Conservation (phyloP, 2,113 vertebrate genomes). For the Anser cygnoides region DNA sequence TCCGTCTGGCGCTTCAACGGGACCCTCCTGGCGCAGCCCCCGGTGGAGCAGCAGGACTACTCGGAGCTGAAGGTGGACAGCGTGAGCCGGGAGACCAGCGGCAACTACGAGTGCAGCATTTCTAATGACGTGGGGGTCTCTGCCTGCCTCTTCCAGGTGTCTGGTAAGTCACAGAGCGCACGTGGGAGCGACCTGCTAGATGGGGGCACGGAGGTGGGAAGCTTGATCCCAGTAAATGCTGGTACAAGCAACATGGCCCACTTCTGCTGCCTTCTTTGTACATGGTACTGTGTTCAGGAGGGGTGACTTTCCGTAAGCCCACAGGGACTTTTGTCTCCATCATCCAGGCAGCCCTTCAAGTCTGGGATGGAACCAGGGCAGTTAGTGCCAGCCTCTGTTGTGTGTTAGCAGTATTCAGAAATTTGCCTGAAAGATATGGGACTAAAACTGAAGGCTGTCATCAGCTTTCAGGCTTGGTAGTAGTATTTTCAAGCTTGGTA, state of each 20-base stretch:
- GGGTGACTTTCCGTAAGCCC: background rate
- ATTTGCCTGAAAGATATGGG: background rate
- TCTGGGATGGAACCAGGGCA: background rate
- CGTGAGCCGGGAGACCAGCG: conserved; percentile 85
- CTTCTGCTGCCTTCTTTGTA: background rate
- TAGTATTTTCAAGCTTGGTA: rapidly evolving
- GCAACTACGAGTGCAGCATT: conserved; percentile 90
- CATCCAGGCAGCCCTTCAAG: background rate
- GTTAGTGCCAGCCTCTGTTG: background rate
- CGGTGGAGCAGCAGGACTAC: conserved; percentile 81
- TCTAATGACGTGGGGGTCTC: conserved; percentile 91
- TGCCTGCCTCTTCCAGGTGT: conserved; percentile 90
- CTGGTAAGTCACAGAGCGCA: conserved; percentile 80
- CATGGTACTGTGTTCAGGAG: background rate
- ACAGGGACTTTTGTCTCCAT: background rate
- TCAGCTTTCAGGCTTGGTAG: background rate
- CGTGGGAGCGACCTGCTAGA: background rate
- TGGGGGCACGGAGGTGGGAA: background rate
- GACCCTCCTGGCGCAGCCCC: conserved; percentile 76
- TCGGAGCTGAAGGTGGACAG: conserved; percentile 87
- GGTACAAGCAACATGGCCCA: background rate
- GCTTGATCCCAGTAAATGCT: background rate
- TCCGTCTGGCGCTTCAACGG: conserved; percentile 89
- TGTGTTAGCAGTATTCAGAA: background rate
- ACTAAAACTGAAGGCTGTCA: background rate